A percentile compares a stretch with the other conserved stretches of the same genome.
These are phyloP conservation scores for Decapterus maruadsi DNA, from an alignment of 2,797 vertebrate species.

Conservation along the genomic window DNA sequence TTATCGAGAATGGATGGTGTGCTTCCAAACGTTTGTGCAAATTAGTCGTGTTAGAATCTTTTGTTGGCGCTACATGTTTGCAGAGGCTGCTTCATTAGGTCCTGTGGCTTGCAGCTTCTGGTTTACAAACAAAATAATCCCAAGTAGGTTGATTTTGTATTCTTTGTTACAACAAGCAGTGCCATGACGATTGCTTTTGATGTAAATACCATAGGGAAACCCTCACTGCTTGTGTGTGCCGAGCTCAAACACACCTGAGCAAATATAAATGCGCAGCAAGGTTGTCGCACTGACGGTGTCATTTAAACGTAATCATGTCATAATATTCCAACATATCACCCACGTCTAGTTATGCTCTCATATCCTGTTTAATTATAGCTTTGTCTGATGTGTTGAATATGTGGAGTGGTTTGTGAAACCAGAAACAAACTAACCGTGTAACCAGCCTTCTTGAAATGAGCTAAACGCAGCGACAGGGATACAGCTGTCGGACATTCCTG, in stretches of 20 bases:
- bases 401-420: neutral
- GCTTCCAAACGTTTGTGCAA: neutral
- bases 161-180: neutral
- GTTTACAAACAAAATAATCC: neutral
- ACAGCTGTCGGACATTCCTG: neutral
- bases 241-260: neutral
- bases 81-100: neutral
- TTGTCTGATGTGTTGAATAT: neutral
- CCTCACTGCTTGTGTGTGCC: no score
- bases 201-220: no score
- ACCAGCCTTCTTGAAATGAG: neutral
- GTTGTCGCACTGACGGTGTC: neutral
- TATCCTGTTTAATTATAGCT: neutral
- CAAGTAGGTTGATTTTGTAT: neutral
- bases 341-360: neutral
- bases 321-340: no score
- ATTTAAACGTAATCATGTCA: no score
- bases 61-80: neutral
- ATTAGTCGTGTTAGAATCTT: neutral
- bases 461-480: neutral
- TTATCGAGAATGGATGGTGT: no score
- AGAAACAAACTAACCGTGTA: neutral
- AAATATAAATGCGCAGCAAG: neutral
- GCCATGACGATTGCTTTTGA: no score
- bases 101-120: neutral